phyloP scores from a whole-genome alignment of 1,140 invertebrate species.

The Drosophila nasuta region DNA sequence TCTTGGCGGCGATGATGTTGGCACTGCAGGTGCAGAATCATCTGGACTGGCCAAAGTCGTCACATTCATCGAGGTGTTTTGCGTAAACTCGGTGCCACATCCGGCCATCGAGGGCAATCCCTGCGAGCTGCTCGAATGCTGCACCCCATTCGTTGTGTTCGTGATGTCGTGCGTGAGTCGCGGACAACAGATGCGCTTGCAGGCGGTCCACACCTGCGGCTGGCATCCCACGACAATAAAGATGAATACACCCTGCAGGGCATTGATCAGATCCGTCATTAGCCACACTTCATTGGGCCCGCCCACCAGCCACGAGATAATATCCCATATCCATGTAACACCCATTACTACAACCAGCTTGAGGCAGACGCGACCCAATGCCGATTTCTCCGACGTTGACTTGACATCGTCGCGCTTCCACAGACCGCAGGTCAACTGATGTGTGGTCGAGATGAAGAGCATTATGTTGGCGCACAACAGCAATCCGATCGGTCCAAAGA shows the following conservation, averaged over 20 bases:
- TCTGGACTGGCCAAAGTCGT: constrained; percentile 58
- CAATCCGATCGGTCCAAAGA: constrained; percentile 92
- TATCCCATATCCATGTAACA: constrained; percentile 93
- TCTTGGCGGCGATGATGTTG: not conserved
- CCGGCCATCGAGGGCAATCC: constrained; percentile 91
- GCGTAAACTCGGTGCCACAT: constrained; percentile 86
- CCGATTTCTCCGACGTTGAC: constrained; percentile 92
- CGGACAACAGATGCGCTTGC: constrained; percentile 88
- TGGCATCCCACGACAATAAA: constrained; percentile 95
- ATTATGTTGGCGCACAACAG: constrained; percentile 91
- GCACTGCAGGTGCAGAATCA: not conserved
- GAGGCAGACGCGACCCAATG: constrained; percentile 91
- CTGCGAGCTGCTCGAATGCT: constrained; percentile 89
- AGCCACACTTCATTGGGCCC: constrained; percentile 92
- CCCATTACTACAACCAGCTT: constrained; percentile 95
- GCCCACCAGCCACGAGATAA: constrained; percentile 90
- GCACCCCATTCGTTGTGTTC: constrained; percentile 86
- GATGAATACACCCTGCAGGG: constrained; percentile 94
- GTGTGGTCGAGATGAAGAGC: constrained; percentile 91
- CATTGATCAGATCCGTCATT: constrained; percentile 92
- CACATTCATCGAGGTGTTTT: constrained; percentile 89
- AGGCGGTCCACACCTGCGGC: constrained; percentile 90
- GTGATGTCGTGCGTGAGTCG: constrained; percentile 86
- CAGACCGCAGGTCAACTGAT: constrained; percentile 93
- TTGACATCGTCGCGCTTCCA: constrained; percentile 95